Percentiles rank a stretch among this genome's conserved stretches.
Evolutionary conservation across 1,140 invertebrate genomes (phyloP).

Genomic region (Aphaenogaster rudis): DNA sequence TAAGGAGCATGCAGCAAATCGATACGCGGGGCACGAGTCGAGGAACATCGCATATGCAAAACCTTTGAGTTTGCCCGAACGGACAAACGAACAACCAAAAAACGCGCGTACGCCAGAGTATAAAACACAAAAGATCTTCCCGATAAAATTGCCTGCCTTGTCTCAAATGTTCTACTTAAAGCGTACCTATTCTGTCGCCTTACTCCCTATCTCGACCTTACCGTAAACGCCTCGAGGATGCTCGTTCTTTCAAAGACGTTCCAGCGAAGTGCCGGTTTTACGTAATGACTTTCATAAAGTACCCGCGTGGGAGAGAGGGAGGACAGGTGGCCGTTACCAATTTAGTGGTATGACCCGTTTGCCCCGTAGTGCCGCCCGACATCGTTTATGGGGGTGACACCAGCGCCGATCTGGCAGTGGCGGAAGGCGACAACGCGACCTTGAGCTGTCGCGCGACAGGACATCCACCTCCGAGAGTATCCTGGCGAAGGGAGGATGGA

Average conservation of each 20-base stretch:
- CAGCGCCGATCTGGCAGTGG: conserved; percentile 91
- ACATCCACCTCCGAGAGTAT: conserved; percentile 91
- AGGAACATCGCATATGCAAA: not conserved
- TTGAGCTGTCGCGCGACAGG: conserved; percentile 93
- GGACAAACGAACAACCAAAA: not conserved
- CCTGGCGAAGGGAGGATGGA: conserved; percentile 91
- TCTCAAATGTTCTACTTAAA: conserved; percentile 26
- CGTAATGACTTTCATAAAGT: conserved; percentile 51
- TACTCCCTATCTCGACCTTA: not conserved
- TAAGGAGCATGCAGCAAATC: conserved; percentile 38
- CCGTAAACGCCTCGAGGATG: conserved; percentile 24
- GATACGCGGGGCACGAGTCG: not conserved
- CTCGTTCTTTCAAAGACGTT: conserved; percentile 29
- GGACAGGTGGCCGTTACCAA: not conserved
- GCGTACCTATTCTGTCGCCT: not conserved
- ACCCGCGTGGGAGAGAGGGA: not conserved
- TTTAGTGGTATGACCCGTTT: conserved; percentile 42
- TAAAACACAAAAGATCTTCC: conserved; percentile 22
- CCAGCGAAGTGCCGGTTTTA: conserved; percentile 21
- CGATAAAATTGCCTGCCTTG: conserved; percentile 29
- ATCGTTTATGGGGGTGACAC: conserved; percentile 90
- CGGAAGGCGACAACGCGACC: conserved; percentile 94
- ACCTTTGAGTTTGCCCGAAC: conserved; percentile 10
- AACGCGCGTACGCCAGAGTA: not conserved
- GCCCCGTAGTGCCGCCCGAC: conserved; percentile 90